phyloP scores from a whole-genome alignment of 2,113 vertebrate species.

The Gobiocypris rarus region DNA sequence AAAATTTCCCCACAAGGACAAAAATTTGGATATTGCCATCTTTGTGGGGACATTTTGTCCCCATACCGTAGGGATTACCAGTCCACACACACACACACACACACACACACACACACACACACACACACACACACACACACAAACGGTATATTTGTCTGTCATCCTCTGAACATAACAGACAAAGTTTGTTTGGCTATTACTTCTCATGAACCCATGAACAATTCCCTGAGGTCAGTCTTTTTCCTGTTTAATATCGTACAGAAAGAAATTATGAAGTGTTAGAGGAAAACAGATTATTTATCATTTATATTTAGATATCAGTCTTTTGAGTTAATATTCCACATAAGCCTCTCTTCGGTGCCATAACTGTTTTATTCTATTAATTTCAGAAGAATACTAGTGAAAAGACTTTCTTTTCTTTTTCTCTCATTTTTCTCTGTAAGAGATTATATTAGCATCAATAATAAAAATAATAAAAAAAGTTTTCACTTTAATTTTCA shows the following conservation, averaged over 20 bases:
- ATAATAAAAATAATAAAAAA: no score
- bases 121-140: no score
- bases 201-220: slow-evolving; percentile 1
- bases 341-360: not conserved
- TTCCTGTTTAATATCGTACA: not conserved
- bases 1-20: no score
- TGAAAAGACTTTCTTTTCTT: not conserved
- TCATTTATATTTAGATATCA: not conserved
- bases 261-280: not conserved
- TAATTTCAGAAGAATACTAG: not conserved
- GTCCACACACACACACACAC: no score
- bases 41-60: no score
- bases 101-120: no score
- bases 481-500: no score
- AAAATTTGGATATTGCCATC: no score
- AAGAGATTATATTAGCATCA: not conserved
- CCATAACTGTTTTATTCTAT: not conserved
- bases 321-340: not conserved
- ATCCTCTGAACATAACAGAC: slow-evolving; percentile 7
- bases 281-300: not conserved
- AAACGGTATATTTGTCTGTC: slow-evolving; percentile 30
- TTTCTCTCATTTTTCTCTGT: not conserved
- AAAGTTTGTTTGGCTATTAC: not conserved
- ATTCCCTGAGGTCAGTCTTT: slow-evolving; percentile 9
- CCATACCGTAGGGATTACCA: no score